Evolutionary conservation across 2,113 vertebrate genomes (phyloP).

Genomic region (Dipodomys merriami): DNA sequence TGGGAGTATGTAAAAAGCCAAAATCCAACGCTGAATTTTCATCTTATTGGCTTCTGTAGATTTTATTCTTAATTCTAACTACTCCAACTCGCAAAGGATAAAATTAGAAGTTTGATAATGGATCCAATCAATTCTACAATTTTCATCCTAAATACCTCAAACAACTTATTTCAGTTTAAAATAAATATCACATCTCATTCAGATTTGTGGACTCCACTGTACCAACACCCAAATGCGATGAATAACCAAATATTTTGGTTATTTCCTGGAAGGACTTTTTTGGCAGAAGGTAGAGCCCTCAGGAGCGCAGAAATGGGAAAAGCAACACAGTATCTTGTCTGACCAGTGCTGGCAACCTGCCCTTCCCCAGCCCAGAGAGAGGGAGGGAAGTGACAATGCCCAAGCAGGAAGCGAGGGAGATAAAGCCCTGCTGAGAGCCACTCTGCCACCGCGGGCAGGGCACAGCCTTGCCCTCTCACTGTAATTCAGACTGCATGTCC

Average conservation of each 20-base stretch:
- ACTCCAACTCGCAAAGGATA: background rate
- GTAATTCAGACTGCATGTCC: too few relatives aligned
- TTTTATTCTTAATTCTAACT: constrained; percentile 32
- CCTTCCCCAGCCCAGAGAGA: too few relatives aligned
- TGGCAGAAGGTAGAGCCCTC: too few relatives aligned
- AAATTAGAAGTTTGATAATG: background rate
- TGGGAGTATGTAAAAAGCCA: background rate
- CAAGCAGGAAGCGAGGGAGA: too few relatives aligned
- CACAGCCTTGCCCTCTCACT: background rate
- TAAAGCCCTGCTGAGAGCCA: background rate
- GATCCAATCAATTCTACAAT: background rate
- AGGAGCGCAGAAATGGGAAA: too few relatives aligned
- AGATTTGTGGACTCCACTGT: background rate
- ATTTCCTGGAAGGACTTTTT: background rate
- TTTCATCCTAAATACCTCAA: background rate
- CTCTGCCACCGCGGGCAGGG: fast-evolving
- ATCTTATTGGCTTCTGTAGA: background rate
- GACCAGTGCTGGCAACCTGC: background rate
- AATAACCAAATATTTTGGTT: background rate
- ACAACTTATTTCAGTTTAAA: background rate
- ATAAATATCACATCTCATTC: background rate
- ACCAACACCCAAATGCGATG: background rate
- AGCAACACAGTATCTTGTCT: background rate
- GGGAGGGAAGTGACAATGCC: too few relatives aligned
- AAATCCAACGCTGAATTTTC: background rate